Percentiles rank a stretch among this genome's conserved stretches.
Evolutionary conservation across 2,888 invertebrate genomes (phyloP).

Genomic region (Drosophila histrio): DNA sequence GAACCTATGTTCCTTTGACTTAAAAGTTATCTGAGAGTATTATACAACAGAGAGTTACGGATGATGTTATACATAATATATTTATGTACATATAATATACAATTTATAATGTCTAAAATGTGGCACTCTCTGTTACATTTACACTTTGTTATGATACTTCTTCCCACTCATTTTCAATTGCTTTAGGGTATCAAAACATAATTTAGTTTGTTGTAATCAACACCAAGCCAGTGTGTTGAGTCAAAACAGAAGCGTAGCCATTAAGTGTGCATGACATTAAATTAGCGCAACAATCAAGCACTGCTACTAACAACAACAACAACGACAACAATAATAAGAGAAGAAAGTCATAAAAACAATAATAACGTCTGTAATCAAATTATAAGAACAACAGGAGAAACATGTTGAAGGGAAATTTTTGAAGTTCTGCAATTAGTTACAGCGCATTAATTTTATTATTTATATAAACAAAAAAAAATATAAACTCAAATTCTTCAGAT

Average conservation of each 20-base stretch:
- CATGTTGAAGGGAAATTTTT: constrained; percentile 31
- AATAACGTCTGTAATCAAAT: constrained; percentile 70
- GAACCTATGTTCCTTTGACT: too few relatives aligned
- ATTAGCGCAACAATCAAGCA: constrained; percentile 68
- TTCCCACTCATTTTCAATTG: too few relatives aligned
- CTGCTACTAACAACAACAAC: constrained; percentile 10
- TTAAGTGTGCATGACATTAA: constrained; percentile 71
- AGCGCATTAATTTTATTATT: constrained; percentile 58
- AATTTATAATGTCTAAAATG: too few relatives aligned
- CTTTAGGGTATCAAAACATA: constrained; percentile 15
- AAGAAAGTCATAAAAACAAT: constrained; percentile 34
- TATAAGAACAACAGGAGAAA: constrained; percentile 49
- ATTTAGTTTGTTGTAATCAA: constrained; percentile 69
- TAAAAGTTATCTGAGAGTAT: too few relatives aligned
- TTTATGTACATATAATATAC: too few relatives aligned
- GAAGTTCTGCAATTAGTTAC: constrained; percentile 65
- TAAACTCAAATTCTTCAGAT: constrained; percentile 22
- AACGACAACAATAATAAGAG: constrained; percentile 5
- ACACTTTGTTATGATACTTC: neutral
- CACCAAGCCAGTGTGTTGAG: constrained; percentile 44
- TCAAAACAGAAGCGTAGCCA: constrained; percentile 33
- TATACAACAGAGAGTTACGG: too few relatives aligned
- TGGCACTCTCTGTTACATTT: neutral
- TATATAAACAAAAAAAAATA: neutral
- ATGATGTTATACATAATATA: too few relatives aligned